Base-by-base conservation (phyloP, 2,888 invertebrate species). In the Junonia oenone region DNA sequence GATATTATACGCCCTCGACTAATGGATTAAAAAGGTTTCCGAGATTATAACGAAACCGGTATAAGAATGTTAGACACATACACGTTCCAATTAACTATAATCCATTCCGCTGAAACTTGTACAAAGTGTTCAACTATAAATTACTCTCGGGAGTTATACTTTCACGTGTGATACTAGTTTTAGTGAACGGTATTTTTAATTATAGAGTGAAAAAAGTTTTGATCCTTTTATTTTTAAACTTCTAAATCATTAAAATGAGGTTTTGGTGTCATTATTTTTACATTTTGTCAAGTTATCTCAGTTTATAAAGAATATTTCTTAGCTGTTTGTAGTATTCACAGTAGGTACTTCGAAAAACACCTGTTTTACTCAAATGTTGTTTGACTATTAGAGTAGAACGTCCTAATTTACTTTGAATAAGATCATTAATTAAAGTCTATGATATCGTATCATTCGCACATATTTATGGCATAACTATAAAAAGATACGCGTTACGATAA, bases 401-500 rank as follows among this genome's bases (percentile, higher is more conserved):
- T 11, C 9, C 29, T 31, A 11, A 33, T 11, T 33, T 33, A 3
- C 2, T 37, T 14, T 35, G 17, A 17, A 6, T 8, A 11, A 1
- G 13, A 37, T 5, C 11, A 40, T 17, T 4, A 40, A 19, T 19
- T 17, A 19, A n/a, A 43, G 26, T 26, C 26, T 6, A 6, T 2
- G 22, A 6, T 26, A 2, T 8, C 6, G 26, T 43, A 22, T 26
- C 22, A 13, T 43, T 26, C 26, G 22, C 14, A 22, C 46, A 22
- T 47, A 47, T 47, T 40, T 35, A 14, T 8, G 26, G 22, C 29
- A 31, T 55, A 55, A 46, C 37, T 56, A 61, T 56, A 61, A 46
- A 59, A 55, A 59, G 29, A 33, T 40, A 53, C 59, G 53, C 57
- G 55, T 50, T 45, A 56, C 55, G 47, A 58, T 61, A 63, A 63